These are phyloP conservation scores for Drosophila miranda DNA, from an alignment of 1,140 invertebrate species.

Conservation along the genomic window DNA sequence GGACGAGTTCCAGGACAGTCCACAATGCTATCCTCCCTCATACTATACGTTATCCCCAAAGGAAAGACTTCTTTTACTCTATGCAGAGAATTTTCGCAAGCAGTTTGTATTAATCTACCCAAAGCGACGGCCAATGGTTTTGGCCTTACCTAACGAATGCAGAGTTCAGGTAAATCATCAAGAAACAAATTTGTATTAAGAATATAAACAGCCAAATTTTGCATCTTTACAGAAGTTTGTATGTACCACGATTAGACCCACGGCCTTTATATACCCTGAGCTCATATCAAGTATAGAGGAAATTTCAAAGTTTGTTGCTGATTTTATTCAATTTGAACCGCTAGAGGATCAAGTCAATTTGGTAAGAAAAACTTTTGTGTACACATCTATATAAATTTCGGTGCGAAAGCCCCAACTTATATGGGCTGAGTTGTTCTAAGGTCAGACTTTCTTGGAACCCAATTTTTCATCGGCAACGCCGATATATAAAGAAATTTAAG, in stretches of 20 bases:
- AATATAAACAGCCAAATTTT: not conserved
- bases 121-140: constrained; percentile 87
- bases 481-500: too few relatives aligned
- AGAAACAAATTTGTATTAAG: not conserved
- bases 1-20: constrained; percentile 53
- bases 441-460: too few relatives aligned
- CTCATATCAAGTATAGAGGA: constrained; percentile 84
- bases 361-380: constrained; percentile 82
- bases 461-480: too few relatives aligned
- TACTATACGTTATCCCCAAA: constrained; percentile 90
- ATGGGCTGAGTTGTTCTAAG: too few relatives aligned
- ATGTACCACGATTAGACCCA: constrained; percentile 85
- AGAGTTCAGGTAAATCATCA: constrained; percentile 85
- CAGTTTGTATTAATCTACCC: constrained; percentile 87
- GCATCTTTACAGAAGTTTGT: constrained; percentile 85
- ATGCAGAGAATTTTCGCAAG: constrained; percentile 92
- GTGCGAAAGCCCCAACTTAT: too few relatives aligned
- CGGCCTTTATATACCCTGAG: constrained; percentile 84
- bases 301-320: constrained; percentile 85
- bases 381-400: too few relatives aligned
- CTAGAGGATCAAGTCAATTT: constrained; percentile 82
- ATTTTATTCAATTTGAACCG: constrained; percentile 85
- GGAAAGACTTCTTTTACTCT: constrained; percentile 89
- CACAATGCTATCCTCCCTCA: constrained; percentile 85
- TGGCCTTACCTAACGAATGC: constrained; percentile 92